These are phyloP conservation scores for Microtus ochrogaster DNA, from an alignment of 2,113 vertebrate genomes.

Conservation along the genomic window DNA sequence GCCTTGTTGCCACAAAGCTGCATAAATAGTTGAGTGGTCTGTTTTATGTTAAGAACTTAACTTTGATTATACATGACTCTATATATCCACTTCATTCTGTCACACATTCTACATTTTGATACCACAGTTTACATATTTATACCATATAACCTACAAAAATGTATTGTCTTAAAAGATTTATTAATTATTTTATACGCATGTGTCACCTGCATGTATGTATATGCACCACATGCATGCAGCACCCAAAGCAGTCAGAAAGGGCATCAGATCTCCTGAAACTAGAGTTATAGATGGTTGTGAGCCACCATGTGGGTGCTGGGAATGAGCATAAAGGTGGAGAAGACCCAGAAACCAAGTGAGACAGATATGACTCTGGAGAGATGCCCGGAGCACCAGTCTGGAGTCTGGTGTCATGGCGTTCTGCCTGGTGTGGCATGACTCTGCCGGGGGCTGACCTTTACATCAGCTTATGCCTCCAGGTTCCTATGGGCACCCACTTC, in stretches of 20 bases:
- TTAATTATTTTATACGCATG: too few relatives aligned
- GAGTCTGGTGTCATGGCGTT: neutral
- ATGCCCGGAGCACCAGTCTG: too few relatives aligned
- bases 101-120: neutral
- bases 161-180: too few relatives aligned
- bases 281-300: too few relatives aligned
- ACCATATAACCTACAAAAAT: too few relatives aligned
- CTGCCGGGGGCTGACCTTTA: accelerated
- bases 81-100: neutral
- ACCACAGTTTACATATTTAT: too few relatives aligned
- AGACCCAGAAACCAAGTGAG: neutral
- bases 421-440: neutral
- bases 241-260: too few relatives aligned
- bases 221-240: too few relatives aligned
- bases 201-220: too few relatives aligned
- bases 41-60: neutral
- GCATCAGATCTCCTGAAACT: too few relatives aligned
- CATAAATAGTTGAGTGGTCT: neutral
- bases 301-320: too few relatives aligned
- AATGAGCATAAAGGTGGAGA: neutral
- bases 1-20: neutral
- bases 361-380: neutral
- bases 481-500: neutral
- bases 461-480: neutral
- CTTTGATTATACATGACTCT: neutral